Conservation (phyloP, 2,888 invertebrate species). For the Phlogophora meticulosa region DNA sequence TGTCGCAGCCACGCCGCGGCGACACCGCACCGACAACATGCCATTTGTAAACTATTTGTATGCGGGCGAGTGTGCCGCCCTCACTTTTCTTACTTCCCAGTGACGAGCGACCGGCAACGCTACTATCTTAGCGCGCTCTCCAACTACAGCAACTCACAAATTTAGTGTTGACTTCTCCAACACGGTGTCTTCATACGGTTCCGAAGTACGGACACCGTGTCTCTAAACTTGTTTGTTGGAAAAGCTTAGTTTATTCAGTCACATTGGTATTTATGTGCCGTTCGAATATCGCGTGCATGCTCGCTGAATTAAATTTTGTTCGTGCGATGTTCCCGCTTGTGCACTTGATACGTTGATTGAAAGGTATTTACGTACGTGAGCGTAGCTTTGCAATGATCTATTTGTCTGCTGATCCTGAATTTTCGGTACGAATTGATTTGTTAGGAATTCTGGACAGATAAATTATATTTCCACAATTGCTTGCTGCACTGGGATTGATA, state of each 20-base stretch:
- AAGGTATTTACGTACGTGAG: slow-evolving; percentile 81
- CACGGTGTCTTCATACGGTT: slow-evolving; percentile 62
- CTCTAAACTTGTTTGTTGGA: slow-evolving; percentile 49
- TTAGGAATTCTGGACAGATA: slow-evolving; percentile 24
- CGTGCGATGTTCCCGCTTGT: slow-evolving; percentile 74
- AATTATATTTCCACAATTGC: slow-evolving; percentile 23
- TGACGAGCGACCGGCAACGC: slow-evolving; percentile 81
- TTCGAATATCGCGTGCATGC: slow-evolving; percentile 77
- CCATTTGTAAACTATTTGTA: slow-evolving; percentile 92
- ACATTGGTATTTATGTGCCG: slow-evolving; percentile 79
- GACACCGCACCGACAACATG: slow-evolving; percentile 77
- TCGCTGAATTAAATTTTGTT: slow-evolving; percentile 79
- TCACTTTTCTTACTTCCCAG: slow-evolving; percentile 89
- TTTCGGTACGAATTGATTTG: slow-evolving; percentile 49
- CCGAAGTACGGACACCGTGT: slow-evolving; percentile 47
- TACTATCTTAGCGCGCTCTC: slow-evolving; percentile 73
- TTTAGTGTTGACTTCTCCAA: slow-evolving; percentile 55
- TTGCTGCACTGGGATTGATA: slow-evolving; percentile 25
- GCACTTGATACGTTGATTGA: slow-evolving; percentile 82
- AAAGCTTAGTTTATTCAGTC: slow-evolving; percentile 70
- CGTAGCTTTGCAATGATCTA: slow-evolving; percentile 64
- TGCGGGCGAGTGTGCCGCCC: slow-evolving; percentile 84
- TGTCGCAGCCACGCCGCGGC: slow-evolving; percentile 64
- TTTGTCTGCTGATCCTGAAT: slow-evolving; percentile 52
- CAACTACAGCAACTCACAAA: slow-evolving; percentile 64